phyloP scores from a whole-genome alignment of 2,113 vertebrate species.

The Chionomys nivalis region DNA sequence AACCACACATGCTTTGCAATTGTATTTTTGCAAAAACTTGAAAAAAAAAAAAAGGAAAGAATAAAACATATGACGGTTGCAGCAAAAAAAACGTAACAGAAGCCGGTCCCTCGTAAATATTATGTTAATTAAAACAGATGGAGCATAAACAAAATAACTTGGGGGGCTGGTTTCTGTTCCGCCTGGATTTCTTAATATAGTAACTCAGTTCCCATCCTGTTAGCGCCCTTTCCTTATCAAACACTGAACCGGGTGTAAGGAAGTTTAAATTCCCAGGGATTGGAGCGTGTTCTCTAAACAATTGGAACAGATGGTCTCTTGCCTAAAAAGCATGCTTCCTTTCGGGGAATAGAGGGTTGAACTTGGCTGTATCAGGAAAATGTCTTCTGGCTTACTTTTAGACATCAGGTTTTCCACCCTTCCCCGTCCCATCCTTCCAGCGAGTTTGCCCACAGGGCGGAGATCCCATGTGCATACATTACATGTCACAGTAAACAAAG shows the following conservation, averaged over 20 bases:
- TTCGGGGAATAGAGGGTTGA: conserved; percentile 57
- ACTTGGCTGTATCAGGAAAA: conserved; percentile 57
- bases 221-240: conserved; percentile 83
- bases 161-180: conserved; percentile 84
- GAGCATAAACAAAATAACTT: conserved; percentile 86
- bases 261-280: conserved; percentile 87
- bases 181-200: conserved; percentile 88
- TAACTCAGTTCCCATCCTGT: conserved; percentile 82
- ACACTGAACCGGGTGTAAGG: conserved; percentile 84
- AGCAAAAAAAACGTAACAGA: conserved; percentile 74
- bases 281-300: conserved; percentile 84
- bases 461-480: not conserved
- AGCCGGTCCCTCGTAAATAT: conserved; percentile 84
- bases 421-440: not conserved
- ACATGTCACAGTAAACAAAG: not conserved
- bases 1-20: not conserved
- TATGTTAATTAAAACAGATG: conserved; percentile 87
- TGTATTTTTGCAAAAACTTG: not conserved
- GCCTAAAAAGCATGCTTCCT: conserved; percentile 75
- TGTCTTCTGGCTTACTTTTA: not conserved
- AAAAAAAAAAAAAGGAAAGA: conserved; percentile 33
- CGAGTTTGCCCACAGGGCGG: not conserved
- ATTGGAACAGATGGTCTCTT: conserved; percentile 83
- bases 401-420: not conserved
- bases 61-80: conserved; percentile 55